These are phyloP conservation scores for Neomonachus schauinslandi DNA, from an alignment of 2,113 vertebrate genomes.

Conservation along the genomic window DNA sequence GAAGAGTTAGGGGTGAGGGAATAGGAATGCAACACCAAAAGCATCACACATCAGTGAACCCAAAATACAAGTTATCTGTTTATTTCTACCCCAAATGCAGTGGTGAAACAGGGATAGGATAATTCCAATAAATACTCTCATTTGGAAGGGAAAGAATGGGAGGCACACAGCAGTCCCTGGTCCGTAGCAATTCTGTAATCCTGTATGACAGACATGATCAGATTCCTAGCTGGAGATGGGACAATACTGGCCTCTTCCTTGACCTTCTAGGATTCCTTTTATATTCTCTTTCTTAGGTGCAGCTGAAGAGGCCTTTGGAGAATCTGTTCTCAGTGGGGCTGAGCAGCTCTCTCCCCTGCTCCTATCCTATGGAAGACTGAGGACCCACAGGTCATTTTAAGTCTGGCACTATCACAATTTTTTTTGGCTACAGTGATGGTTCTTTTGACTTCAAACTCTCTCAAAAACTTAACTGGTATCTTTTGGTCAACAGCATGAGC, in stretches of 20 bases:
- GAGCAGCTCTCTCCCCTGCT: background rate
- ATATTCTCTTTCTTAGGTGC: background rate
- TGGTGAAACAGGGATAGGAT: background rate
- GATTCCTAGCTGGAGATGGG: background rate
- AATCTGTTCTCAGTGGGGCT: background rate
- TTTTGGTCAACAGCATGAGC: background rate
- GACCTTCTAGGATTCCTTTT: background rate
- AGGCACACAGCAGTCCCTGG: fast-evolving
- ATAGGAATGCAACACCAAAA: no score
- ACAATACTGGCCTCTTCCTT: background rate
- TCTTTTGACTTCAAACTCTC: background rate
- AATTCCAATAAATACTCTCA: background rate
- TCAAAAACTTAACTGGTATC: background rate
- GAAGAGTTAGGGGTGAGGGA: background rate
- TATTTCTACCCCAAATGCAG: background rate
- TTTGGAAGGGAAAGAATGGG: background rate
- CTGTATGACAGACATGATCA: background rate
- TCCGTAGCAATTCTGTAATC: background rate
- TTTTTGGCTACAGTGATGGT: background rate
- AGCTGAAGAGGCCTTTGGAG: background rate
- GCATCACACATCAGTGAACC: background rate
- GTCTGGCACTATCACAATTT: background rate
- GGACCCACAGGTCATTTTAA: background rate
- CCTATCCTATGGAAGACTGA: background rate
- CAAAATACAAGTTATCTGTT: background rate